Evolutionary conservation across 2,888 invertebrate genomes (phyloP).

Genomic region (Noctuana brunneofusca): DNA sequence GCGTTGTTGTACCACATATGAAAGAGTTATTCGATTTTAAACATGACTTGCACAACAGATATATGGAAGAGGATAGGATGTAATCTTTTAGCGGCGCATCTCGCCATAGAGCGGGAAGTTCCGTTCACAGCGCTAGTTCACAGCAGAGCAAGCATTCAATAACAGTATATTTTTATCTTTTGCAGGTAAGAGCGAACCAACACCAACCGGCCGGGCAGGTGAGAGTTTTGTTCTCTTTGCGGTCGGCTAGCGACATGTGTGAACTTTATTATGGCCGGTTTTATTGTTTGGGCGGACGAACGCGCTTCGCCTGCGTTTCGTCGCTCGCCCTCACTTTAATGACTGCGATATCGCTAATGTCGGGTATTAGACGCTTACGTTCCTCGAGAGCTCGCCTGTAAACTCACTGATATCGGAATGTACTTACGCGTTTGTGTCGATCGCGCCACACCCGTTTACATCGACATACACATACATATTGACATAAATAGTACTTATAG

Average conservation of each 20-base stretch:
- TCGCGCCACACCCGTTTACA: slow-evolving; percentile 9
- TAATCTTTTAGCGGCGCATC: slow-evolving; percentile 28
- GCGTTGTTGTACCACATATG: slow-evolving; percentile 35
- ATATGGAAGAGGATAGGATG: slow-evolving; percentile 25
- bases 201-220: slow-evolving; percentile 53
- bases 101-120: slow-evolving; percentile 26
- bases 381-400: slow-evolving; percentile 5
- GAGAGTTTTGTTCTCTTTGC: slow-evolving; percentile 68
- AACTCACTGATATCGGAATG: slow-evolving; percentile 21
- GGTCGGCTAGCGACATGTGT: slow-evolving; percentile 58
- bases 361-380: slow-evolving; percentile 37
- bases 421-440: slow-evolving; percentile 30
- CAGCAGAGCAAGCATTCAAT: slow-evolving; percentile 40
- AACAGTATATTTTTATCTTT: slow-evolving; percentile 63
- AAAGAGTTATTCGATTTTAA: slow-evolving; percentile 42
- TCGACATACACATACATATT: slow-evolving; percentile 40
- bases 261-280: slow-evolving; percentile 69
- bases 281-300: slow-evolving; percentile 58
- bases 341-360: slow-evolving; percentile 47
- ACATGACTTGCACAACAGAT: slow-evolving; percentile 35
- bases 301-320: slow-evolving; percentile 46
- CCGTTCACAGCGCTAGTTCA: slow-evolving; percentile 25
- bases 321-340: slow-evolving; percentile 48
- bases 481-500: slow-evolving; percentile 53
- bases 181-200: slow-evolving; percentile 65